Base-by-base conservation (phyloP, 2,888 invertebrate genomes). In the Lamellibrachia columna region DNA sequence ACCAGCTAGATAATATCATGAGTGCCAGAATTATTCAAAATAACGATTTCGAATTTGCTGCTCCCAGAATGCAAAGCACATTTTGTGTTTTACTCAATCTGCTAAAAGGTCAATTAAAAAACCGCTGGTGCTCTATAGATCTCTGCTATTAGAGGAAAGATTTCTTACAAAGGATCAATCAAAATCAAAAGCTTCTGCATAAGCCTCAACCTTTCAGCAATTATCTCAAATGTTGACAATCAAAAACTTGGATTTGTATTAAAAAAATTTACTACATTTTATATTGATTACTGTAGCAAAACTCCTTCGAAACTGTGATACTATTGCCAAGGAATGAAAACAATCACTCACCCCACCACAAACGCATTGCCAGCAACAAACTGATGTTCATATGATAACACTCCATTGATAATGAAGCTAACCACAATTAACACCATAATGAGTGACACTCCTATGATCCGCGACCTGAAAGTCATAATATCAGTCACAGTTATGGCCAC, bases 341-440 rank as follows among this genome's bases (percentile, higher is more conserved):
- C 15, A 75, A 75, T 6, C 75, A 75, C 75, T 75, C 75, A 75
- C 75, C 75, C 75, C 15, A 4, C 75, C 0, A 75, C 6, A 75
- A 75, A 75, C n/a, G 75, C 75, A 75, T 75, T 75, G 75, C 15
- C 75, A 75, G 75, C 75, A 15, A 75, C 75, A 75, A 75, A 75
- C 75, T 75, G 22, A 75, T 75, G 22, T 75, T 75, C 75, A 22
- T 75, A 75, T 15, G 75, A 75, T 15, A 75, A 4, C 15, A 75
- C 22, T 11, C 75, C 75, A 75, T 75, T 75, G 75, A 75, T 75
- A 75, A 75, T 75, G 15, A 75, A 22, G 75, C 75, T 75, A 1
- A 75, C 22, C n/a, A 75, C 75, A 3, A 75, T 75, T 4, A 75
- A 6, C 75, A 75, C 75, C 75, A 75, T 75, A n/a, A 75, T 75